Evolutionary conservation across 92 coral and sea anemone genomes (phyloP), one percentile per base, ranked within the genome.

Genomic region (Ricordea florida): DNA sequence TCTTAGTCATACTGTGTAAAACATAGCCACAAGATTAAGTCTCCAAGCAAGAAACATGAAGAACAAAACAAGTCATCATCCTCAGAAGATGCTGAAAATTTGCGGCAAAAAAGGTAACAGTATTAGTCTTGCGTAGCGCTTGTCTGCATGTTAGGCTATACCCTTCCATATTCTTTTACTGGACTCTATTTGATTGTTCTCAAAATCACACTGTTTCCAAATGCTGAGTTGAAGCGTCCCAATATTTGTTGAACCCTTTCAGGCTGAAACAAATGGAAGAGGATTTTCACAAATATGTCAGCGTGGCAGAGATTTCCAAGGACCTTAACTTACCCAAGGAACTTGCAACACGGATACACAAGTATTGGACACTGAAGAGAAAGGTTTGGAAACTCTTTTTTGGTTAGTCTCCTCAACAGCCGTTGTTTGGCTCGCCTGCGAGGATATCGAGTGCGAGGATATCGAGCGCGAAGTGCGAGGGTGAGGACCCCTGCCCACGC

Each of bases 241-340:
- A 16, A 31, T 38, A 17, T 8, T 61, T 3, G 16, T 40, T 33
- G n/a, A 27, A 20, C 29, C n/a, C 10, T 49, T 86, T 21, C 64
- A 94, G 98, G 74, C 44, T 94, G 46, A 87, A 93, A 22, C 90
- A 90, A 57, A 94, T 94, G 98, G 98, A 94, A 56, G 93, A 90
- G 10, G 98, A 94, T 46, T 94, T 94, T 72, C 74, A 92, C 85
- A 94, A 87, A 42, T 92, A 79, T 62, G 97, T 87, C 1, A 78
- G 74, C 31, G 76, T 78, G 4, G 72, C 75, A 2, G 98, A 88
- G 52, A 84, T 84, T 20, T 89, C 97, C 17, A 92, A 82, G 44
- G 97, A 92, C 49, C 81, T 94, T 27, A 81, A 76, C 38, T 49
- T 92, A 23, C 92, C 90, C 26, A 87, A 70, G 66, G 98, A 94